Evolutionary conservation across 1,140 invertebrate species (phyloP).

Genomic region (Zaprionus capensis): DNA sequence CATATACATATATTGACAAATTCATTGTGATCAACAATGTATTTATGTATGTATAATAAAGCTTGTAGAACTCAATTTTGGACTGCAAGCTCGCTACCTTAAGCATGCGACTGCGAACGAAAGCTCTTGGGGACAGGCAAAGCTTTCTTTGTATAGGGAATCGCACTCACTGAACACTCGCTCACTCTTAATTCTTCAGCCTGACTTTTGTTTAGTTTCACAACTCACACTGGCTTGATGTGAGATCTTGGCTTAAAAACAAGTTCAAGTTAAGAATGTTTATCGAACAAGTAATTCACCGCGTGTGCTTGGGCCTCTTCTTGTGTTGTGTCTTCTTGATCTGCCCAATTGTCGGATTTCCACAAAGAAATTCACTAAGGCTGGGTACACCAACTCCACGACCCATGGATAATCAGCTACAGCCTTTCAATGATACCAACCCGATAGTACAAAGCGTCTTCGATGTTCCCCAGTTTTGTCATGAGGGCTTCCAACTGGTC

Average conservation of each 20-base stretch:
- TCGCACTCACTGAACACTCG: constrained; percentile 4
- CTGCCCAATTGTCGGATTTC: background rate
- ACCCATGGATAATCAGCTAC: too few species aligned
- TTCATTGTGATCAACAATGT: background rate
- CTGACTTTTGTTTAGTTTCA: constrained; percentile 23
- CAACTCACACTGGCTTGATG: background rate
- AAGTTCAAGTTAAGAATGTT: constrained; percentile 9
- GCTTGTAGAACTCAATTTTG: background rate
- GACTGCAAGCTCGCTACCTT: background rate
- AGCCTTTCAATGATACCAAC: background rate
- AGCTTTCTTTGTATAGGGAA: background rate
- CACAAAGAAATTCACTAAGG: background rate
- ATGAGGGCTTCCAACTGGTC: constrained; percentile 4
- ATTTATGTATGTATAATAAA: background rate
- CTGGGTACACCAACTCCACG: background rate
- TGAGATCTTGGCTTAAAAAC: constrained; percentile 10
- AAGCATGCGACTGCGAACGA: background rate
- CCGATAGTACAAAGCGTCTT: constrained; percentile 29
- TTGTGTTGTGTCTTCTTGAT: constrained; percentile 15
- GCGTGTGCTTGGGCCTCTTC: constrained; percentile 13
- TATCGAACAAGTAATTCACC: background rate
- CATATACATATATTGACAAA: background rate
- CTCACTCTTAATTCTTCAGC: background rate
- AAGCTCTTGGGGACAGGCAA: background rate
- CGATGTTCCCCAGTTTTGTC: constrained; percentile 8